Evolutionary conservation across 2,888 invertebrate genomes (phyloP), one percentile per base, ranked within the genome.

Genomic region (Zygothrica quintamaculata): DNA sequence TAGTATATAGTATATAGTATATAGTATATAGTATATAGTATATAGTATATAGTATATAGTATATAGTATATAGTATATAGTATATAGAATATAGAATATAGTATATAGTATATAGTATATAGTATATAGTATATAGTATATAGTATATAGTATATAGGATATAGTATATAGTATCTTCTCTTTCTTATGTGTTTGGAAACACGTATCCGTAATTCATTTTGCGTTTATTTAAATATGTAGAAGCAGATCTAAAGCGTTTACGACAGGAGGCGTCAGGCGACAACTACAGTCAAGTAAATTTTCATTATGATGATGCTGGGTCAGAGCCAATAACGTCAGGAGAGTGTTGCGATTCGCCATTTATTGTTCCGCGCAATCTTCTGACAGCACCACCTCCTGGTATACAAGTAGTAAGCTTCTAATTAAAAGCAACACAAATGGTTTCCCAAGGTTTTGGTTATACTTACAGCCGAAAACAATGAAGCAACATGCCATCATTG

Each of bases 401-500:
- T 78, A 94, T 96, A 89, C 91, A 92, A 46, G 89, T 95, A 91
- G 96, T 96, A 91, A 92, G 37, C 6, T 13, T 26, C 1, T 5
- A 52, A 33, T 29, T 12, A 2, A 26, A 6, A 11, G n/a, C n/a
- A n/a, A 25, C n/a, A n/a, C n/a, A n/a, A n/a, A n/a, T n/a, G n/a
- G n/a, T n/a, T n/a, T 18, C 15, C 9, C 6, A 22, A 22, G 18
- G 18, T 18, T 11, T 11, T 15, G 1, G 1, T n/a, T 3, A 29
- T 9, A 9, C 18, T 33, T 48, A 34, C 91, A 98, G 97, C 98
- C 98, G 0, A 94, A 95, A 71, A 95, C 95, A 3, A 93, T 95
- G 85, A 98, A 98, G 90, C 94, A 96, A 82, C 96, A 98, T 90
- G 96, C 96, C 9, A 96, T 99, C 66, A 98, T 99, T 84, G 98